Evolutionary conservation across 2,888 invertebrate species (phyloP).

Genomic region (Ectropis crepuscularia): DNA sequence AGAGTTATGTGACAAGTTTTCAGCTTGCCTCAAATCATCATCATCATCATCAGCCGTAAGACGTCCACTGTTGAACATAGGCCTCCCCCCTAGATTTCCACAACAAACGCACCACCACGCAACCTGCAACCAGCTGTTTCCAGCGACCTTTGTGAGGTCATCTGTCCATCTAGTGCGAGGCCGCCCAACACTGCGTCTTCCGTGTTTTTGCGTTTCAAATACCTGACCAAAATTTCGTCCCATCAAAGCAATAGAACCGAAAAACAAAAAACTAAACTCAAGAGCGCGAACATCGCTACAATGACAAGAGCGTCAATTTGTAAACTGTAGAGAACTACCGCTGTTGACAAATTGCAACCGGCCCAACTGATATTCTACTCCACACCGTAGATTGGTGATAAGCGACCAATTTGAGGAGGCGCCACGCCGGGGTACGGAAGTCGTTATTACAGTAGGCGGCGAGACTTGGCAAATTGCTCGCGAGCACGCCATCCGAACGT

Average conservation of each 20-base stretch:
- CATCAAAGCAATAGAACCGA: background rate
- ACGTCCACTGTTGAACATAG: too few species aligned
- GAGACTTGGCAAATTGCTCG: conserved; percentile 80
- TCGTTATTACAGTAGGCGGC: conserved; percentile 84
- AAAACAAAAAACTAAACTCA: conserved; percentile 5
- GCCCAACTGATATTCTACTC: conserved; percentile 78
- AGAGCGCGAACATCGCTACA: conserved; percentile 11
- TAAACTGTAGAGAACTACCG: conserved; percentile 59
- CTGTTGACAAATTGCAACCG: conserved; percentile 79
- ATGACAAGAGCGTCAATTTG: conserved; percentile 28
- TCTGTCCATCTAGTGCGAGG: too few species aligned
- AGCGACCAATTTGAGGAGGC: conserved; percentile 85
- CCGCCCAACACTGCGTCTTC: too few species aligned
- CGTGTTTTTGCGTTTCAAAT: too few species aligned
- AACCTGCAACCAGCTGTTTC: too few species aligned
- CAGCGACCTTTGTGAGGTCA: too few species aligned
- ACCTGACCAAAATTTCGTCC: too few species aligned
- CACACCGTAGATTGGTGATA: conserved; percentile 82
- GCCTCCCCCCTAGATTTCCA: too few species aligned
- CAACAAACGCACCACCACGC: too few species aligned
- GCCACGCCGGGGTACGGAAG: conserved; percentile 83
- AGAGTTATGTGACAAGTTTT: too few species aligned
- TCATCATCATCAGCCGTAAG: too few species aligned
- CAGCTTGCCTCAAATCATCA: too few species aligned
- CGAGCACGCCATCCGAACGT: conserved; percentile 82